Evolutionary conservation across 2,113 vertebrate species (phyloP), one percentile per base, ranked within the genome.

Genomic region (Calidris pugnax): DNA sequence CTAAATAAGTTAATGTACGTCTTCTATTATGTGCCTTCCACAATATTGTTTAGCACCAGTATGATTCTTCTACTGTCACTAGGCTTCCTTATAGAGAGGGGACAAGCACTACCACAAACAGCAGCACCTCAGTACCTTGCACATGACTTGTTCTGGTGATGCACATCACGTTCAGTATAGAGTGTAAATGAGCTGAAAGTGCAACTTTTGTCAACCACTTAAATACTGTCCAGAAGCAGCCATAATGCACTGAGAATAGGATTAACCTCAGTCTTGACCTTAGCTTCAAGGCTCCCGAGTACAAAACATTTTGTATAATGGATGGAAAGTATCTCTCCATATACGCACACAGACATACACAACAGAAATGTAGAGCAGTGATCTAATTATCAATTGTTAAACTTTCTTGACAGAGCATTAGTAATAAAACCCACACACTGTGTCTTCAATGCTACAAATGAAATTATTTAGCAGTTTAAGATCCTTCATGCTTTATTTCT

Each of bases 151-250:
- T 28, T 63, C 60, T 63, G 30, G n/a, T 75, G 45, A 27, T 2
- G 0, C 0, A 0, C 26, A 47, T 22, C 9, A 4, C 2, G 0
- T 26, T 37, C 0, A 1, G 35, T 27, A 55, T 7, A 47, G 28
- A 47, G 14, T 14, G 7, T 16, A 35, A 62, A 4, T 3, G 9
- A 51, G 41, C n/a, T 48, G 17, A 55, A 85, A 47, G 28, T 30
- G 53, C 35, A 62, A 39, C 48, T 87, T 78, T 51, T 35, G 30
- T 24, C 74, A 69, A 1, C 13, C n/a, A 30, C 56, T 35, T 37
- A 4, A 68, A 41, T 18, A 28, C 11, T 22, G 27, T 32, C 75
- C 75, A 66, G 50, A 74, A 75, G 43, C 28, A 75, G 45, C 6
- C 21, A 16, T 9, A 72, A 66, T 4, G 7, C 45, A 35, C 12